These are phyloP conservation scores for Zaprionus kolodkinae DNA, from an alignment of 1,140 invertebrate species.

Conservation along the genomic window DNA sequence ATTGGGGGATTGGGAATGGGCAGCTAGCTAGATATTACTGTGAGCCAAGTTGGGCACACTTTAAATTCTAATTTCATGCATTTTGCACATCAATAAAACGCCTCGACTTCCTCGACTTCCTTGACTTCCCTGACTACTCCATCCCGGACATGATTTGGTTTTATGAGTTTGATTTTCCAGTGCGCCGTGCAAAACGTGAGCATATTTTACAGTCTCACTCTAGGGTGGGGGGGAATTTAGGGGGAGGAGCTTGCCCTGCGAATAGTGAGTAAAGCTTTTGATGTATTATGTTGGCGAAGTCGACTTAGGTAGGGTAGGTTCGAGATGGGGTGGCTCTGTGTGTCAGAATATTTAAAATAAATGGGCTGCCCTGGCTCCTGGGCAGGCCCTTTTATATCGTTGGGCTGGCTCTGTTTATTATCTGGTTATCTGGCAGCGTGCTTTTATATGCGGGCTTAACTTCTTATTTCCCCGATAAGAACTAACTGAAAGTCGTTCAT, in stretches of 20 bases:
- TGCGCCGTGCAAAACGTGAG: slow-evolving; percentile 60
- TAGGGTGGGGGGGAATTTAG: too few species aligned
- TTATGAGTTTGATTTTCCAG: slow-evolving; percentile 55
- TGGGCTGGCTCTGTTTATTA: slow-evolving; percentile 19
- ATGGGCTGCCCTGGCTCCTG: background rate
- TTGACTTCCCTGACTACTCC: slow-evolving; percentile 46
- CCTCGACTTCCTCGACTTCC: slow-evolving; percentile 42
- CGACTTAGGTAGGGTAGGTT: slow-evolving; percentile 18
- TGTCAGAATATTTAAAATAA: slow-evolving; percentile 21
- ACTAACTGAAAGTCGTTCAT: background rate
- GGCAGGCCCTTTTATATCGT: slow-evolving; percentile 13
- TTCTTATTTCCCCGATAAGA: background rate
- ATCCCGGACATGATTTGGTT: slow-evolving; percentile 67
- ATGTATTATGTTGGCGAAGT: slow-evolving; percentile 47
- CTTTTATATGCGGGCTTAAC: slow-evolving; percentile 9
- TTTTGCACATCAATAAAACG: slow-evolving; percentile 80
- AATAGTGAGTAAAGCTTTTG: slow-evolving; percentile 51
- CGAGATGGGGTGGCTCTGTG: background rate
- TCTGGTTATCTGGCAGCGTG: slow-evolving; percentile 27
- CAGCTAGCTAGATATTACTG: background rate
- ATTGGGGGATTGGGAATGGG: background rate
- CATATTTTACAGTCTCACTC: slow-evolving; percentile 58
- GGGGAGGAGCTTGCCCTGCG: background rate
- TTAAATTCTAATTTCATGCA: slow-evolving; percentile 82
- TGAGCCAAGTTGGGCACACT: slow-evolving; percentile 58